Percentiles rank a stretch among this genome's conserved stretches.
phyloP scores from a whole-genome alignment of 2,797 vertebrate species.

The Myripristis murdjan region DNA sequence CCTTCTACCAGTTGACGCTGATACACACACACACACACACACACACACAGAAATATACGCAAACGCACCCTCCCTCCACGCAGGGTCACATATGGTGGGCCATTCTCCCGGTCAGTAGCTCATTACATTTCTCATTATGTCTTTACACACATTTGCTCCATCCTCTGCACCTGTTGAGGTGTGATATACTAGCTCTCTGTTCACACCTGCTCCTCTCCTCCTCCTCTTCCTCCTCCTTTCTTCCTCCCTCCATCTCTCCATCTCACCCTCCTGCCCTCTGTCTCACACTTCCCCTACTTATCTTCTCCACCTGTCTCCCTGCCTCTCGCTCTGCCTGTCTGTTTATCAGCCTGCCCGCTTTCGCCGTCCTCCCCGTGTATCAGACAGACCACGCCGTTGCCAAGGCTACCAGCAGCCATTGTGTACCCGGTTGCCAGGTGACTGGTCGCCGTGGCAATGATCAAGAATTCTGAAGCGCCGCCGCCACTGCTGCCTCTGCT shows the following conservation, averaged over 20 bases:
- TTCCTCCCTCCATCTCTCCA: constrained; percentile 21
- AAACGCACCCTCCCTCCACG: constrained; percentile 34
- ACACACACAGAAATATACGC: too few relatives aligned
- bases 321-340: constrained; percentile 57
- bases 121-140: constrained; percentile 80
- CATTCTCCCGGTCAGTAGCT: constrained; percentile 65
- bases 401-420: constrained; percentile 86
- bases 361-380: constrained; percentile 58
- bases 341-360: constrained; percentile 17
- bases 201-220: constrained; percentile 71
- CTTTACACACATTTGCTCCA: constrained; percentile 70
- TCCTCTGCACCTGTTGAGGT: constrained; percentile 80
- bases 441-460: constrained; percentile 85
- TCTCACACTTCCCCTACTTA: constrained; percentile 70
- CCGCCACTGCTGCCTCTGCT: constrained; percentile 41
- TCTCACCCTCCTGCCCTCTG: constrained; percentile 57
- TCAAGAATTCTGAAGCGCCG: constrained; percentile 81
- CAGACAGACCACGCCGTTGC: constrained; percentile 80
- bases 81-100: constrained; percentile 63
- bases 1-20: not conserved
- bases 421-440: constrained; percentile 89
- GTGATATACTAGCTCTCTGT: constrained; percentile 67
- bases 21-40: constrained; percentile 7
- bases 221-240: constrained; percentile 32
- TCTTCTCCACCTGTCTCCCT: constrained; percentile 80